Conservation (phyloP, 2,888 invertebrate species). For the Tinea pellionella region DNA sequence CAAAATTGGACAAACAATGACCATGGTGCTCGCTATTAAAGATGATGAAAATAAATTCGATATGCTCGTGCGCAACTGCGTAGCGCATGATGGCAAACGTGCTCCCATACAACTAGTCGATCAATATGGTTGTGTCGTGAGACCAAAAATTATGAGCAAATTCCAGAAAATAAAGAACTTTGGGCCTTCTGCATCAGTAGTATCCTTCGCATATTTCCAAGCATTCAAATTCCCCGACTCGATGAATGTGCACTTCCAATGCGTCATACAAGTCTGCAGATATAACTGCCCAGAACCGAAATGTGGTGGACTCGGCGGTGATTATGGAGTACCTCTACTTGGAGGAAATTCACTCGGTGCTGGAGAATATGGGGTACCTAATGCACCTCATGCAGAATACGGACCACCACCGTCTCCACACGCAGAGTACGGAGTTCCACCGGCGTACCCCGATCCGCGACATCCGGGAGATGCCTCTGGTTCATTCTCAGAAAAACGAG, state of each 20-base stretch:
- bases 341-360: slow-evolving; percentile 71
- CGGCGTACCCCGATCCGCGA: slow-evolving; percentile 87
- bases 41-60: slow-evolving; percentile 97
- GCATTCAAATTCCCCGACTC: slow-evolving; percentile 97
- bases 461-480: slow-evolving; percentile 87
- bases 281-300: slow-evolving; percentile 94
- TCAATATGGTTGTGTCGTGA: slow-evolving; percentile 91
- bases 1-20: slow-evolving; percentile 96
- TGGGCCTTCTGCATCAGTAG: slow-evolving; percentile 92
- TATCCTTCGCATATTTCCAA: slow-evolving; percentile 96
- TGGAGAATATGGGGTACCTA: slow-evolving; percentile 74
- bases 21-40: slow-evolving; percentile 95
- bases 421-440: slow-evolving; percentile 79
- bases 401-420: slow-evolving; percentile 75
- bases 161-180: slow-evolving; percentile 97
- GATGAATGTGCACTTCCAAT: slow-evolving; percentile 97
- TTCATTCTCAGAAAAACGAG: slow-evolving; percentile 84
- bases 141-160: slow-evolving; percentile 94
- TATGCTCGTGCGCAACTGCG: slow-evolving; percentile 94
- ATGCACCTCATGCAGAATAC: slow-evolving; percentile 73
- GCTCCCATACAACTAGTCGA: slow-evolving; percentile 94
- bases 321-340: slow-evolving; percentile 75
- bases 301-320: slow-evolving; percentile 77
- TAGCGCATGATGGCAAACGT: slow-evolving; percentile 93
- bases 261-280: slow-evolving; percentile 93